Conservation (phyloP, 1,140 invertebrate genomes). For the Papilio helenus region DNA sequence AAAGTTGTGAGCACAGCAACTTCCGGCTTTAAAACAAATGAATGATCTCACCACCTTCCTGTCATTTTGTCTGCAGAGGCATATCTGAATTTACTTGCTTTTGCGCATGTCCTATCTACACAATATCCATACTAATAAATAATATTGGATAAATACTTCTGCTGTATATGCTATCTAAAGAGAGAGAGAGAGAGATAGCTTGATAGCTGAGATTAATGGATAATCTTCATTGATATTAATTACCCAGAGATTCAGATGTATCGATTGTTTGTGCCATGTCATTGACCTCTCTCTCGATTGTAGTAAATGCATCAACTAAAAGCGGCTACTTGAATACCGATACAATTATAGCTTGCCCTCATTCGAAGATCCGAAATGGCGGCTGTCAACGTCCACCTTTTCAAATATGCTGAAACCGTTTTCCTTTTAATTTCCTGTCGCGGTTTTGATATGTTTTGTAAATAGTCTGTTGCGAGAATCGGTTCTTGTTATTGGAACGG, state of each 20-base stretch:
- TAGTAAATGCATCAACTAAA: constrained; percentile 31
- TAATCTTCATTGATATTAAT: not conserved
- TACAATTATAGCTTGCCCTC: constrained; percentile 37
- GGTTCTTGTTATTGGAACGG: not conserved
- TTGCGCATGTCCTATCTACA: too few relatives aligned
- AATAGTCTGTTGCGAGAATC: not conserved
- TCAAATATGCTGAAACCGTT: constrained; percentile 14
- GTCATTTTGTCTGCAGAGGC: too few relatives aligned
- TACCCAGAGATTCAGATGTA: not conserved
- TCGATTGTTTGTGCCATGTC: not conserved
- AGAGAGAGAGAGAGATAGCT: too few relatives aligned
- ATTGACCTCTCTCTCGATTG: constrained; percentile 32
- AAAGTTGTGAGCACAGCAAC: too few relatives aligned
- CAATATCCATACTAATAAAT: too few relatives aligned
- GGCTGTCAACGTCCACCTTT: constrained; percentile 29
- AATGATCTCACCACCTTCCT: too few relatives aligned
- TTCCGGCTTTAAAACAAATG: too few relatives aligned
- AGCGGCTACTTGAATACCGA: constrained; percentile 33
- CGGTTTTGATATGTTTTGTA: constrained; percentile 6
- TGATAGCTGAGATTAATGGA: not conserved
- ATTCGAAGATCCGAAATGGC: constrained; percentile 33
- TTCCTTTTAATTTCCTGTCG: constrained; percentile 15
- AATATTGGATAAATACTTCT: not conserved
- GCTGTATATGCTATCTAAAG: not conserved
- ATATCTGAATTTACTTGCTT: too few relatives aligned